Base-by-base conservation (phyloP, 2,113 vertebrate genomes). In the Prochilodus magdalenae region DNA sequence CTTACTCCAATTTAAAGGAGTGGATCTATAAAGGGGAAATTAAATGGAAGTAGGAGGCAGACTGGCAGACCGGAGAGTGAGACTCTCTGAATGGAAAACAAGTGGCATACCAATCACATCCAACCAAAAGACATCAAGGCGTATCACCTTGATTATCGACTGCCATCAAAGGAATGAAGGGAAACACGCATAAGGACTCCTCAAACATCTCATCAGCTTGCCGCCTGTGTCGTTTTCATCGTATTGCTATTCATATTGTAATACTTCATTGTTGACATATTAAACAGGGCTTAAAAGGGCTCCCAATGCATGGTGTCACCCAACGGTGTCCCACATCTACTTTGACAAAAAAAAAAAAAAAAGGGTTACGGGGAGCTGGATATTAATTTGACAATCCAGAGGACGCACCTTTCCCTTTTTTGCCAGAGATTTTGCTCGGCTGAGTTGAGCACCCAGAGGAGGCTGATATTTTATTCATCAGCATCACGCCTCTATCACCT, bases 391-490 rank as follows among this genome's bases (percentile, higher is more conserved):
- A 33, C 36, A 77, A 59, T 80, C 70, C 57, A 36, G 47, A 85
- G 73, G 30, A 40, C 22, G 33, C 55, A 40, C 59, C 49, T 44
- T 11, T 15, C 30, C 40, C 10, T 75, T 76, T 55, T 63, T 51
- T 75, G 47, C 3, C 27, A 73, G 66, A 55, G 36, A 62, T 70
- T 79, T 51, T 62, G 55, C 40, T 72, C 63, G 13, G 26, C 67
- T 73, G 12, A 73, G 24, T 59, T 44, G 49, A 55, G 44, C 70
- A 62, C 60, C 26, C 67, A 70, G 75, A 84, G 66, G 15, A 74
- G 49, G 60, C 55, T 77, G 79, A 82, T 82, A 76, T 88, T 86
- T 82, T 80, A 88, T 88, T 86, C 66, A 86, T 83, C 69, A n/a
- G 70, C 44, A 77, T 85, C 36, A 44, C 16, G 14, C 49, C 62